Base-by-base conservation (phyloP, 2,797 vertebrate genomes). In the Acipenser transmontanus region DNA sequence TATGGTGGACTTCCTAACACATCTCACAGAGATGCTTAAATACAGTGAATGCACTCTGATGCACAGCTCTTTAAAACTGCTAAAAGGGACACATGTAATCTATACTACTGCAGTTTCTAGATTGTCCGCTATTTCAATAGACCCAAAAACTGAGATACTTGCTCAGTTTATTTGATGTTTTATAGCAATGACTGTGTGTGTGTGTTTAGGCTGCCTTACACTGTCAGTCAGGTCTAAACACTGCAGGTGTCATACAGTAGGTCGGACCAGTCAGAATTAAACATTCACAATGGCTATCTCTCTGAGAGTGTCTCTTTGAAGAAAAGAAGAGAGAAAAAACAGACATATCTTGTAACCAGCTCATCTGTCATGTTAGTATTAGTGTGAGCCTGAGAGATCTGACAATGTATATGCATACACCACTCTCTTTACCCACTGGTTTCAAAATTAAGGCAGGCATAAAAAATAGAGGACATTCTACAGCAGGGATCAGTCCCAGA, bases 191-290 rank as follows among this genome's bases (percentile, higher is more conserved):
- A 34, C 34, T 34, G 34, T 3, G 2, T 34, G 34, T 34, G 34
- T 34, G 34, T 34, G 34, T 34, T 34, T 34, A 34, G 34, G 34
- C 34, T 34, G 34, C 1, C 34, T 34, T 34, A 34, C 4, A 34
- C 34, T 34, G 34, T 34, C 34, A 34, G 17, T 17, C 17, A 17
- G 17, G 69, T 72, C 69, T 81, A 70, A 76, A 66, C 63, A 54
- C 47, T 34, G 34, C 60, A 71, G 63, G 73, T 72, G 76, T 78
- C 70, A 78, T 34, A 34, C 34, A 34, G 34, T 34, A 75, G 63
- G 7, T n/a, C 50, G 13, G 50, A 34, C 6, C 6, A 48, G 5
- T n/a, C n/a, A 51, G 34, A 61, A 57, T 13, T 17, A 47, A 47
- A 11, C 17, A 48, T 17, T 62, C 8, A 11, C 47, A 48, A 68